Percentiles rank a stretch among this genome's conserved stretches.
These are phyloP conservation scores for Eumaeus atala DNA, from an alignment of 1,140 invertebrate species.

Conservation along the genomic window DNA sequence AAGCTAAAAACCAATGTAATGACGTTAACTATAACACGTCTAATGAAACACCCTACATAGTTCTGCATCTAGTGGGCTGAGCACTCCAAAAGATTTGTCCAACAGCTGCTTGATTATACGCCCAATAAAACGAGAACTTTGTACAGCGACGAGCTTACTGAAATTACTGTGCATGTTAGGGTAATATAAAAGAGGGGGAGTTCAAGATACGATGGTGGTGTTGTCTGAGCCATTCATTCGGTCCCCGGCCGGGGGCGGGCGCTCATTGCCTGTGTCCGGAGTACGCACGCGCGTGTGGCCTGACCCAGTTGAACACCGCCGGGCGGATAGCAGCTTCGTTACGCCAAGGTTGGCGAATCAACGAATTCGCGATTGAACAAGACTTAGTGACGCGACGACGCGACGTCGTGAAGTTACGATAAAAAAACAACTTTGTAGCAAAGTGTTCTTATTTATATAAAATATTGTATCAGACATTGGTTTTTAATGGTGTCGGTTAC, in stretches of 20 bases:
- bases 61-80: conserved; percentile 62
- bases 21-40: conserved; percentile 31
- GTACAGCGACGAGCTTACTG: conserved; percentile 23
- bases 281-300: conserved; percentile 55
- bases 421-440: conserved; percentile 1
- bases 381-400: conserved; percentile 45
- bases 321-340: conserved; percentile 52
- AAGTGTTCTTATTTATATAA: too few relatives aligned
- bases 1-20: conserved; percentile 33
- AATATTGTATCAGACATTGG: too few relatives aligned
- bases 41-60: conserved; percentile 48
- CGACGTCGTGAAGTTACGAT: conserved; percentile 6
- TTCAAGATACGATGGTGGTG: conserved; percentile 43
- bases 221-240: conserved; percentile 54
- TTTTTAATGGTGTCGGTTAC: neutral
- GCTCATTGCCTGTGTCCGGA: conserved; percentile 64
- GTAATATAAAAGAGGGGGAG: conserved; percentile 39
- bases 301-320: conserved; percentile 58
- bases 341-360: conserved; percentile 63
- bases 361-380: conserved; percentile 46
- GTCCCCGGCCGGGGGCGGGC: conserved; percentile 55
- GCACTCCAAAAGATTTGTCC: conserved; percentile 54
- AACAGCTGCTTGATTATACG: conserved; percentile 45
- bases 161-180: conserved; percentile 10
- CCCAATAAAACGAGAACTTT: conserved; percentile 36